Conservation (phyloP, 2,113 vertebrate species). For the Carassius gibelio region DNA sequence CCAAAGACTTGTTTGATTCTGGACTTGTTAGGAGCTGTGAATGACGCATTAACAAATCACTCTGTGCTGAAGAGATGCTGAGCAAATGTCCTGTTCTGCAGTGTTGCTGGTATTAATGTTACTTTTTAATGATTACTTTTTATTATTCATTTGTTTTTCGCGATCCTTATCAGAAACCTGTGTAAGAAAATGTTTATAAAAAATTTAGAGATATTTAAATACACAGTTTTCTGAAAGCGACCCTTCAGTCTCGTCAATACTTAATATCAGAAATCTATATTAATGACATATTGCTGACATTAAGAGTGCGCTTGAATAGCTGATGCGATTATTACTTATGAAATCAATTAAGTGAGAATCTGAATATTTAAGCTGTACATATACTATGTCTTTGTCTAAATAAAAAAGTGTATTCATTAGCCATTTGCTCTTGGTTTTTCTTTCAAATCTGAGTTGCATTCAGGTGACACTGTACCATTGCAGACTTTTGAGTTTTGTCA, state of each 20-base stretch:
- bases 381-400: slow-evolving; percentile 35
- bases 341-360: neutral
- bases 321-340: neutral
- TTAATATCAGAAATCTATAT: neutral
- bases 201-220: neutral
- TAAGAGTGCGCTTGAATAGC: neutral
- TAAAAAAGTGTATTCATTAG: slow-evolving; percentile 6
- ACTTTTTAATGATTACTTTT: neutral
- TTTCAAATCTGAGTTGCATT: neutral
- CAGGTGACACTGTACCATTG: neutral
- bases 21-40: neutral
- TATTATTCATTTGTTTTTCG: neutral
- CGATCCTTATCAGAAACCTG: neutral
- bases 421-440: neutral
- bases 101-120: neutral
- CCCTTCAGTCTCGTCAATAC: neutral
- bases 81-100: neutral
- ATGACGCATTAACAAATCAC: slow-evolving; percentile 2
- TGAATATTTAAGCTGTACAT: slow-evolving; percentile 31
- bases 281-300: neutral
- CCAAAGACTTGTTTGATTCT: slow-evolving; percentile 15
- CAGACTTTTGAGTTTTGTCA: neutral
- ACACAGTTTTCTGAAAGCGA: neutral
- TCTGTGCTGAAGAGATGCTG: neutral
- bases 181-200: neutral